Base-by-base conservation (phyloP, 2,797 vertebrate genomes). In the Tauraco hartlaubi region DNA sequence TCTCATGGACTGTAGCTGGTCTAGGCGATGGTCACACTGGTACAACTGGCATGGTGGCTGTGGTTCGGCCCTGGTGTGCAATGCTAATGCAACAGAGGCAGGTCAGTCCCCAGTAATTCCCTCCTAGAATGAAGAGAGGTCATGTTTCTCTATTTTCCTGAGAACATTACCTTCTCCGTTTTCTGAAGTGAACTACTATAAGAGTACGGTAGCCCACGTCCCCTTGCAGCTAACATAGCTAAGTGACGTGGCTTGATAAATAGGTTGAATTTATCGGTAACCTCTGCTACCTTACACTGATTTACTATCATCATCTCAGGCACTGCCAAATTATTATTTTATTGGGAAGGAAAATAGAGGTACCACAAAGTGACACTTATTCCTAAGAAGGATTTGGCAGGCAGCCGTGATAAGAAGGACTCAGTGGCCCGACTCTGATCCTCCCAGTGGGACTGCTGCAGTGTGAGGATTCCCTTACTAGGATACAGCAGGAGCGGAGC, bases 321-420 rank as follows among this genome's bases (percentile, higher is more conserved):
- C 92, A 85, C 88, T 96, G 97, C 97, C 97, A 97, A 97, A 96
- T 96, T 96, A 97, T 97, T 97, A 96, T 97, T 98, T 98, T 97
- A 97, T 95, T 97, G 97, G 92, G 82, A 94, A 98, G 96, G 95
- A 97, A 98, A 97, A 91, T 91, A 96, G 77, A 94, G 96, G 96
- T 96, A 96, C 91, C 96, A 95, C 88, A 93, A 90, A 97, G 88
- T 95, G 96, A 98, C 97, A 97, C 88, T 94, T 95, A 96, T 94
- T 97, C 95, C 92, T 96, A 85, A 85, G 97, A 97, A 86, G 71
- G 96, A 85, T 62, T 95, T 97, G 97, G 96, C 97, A 96, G 94
- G 88, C 93, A 92, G 97, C 96, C 76, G 28, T 96, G 88, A 94
- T 94, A 96, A 97, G 96, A 92, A 97, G 95, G 96, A 92, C 92